phyloP scores from a whole-genome alignment of 2,888 invertebrate species.

The Poecilus cupreus region DNA sequence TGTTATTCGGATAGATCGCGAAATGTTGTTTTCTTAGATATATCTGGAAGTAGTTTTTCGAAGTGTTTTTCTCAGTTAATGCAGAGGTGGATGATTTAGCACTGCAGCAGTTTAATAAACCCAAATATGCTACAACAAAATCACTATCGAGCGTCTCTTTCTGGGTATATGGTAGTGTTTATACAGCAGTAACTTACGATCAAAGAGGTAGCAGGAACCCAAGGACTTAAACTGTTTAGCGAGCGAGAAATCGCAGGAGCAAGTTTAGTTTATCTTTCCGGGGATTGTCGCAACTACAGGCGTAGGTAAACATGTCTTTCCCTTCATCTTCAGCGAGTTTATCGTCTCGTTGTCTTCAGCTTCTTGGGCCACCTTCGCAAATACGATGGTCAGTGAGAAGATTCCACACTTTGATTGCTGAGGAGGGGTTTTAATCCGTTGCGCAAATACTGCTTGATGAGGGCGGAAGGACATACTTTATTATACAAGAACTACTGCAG shows the following conservation, averaged over 20 bases:
- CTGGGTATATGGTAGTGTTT: too few species aligned
- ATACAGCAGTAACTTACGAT: too few species aligned
- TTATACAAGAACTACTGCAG: too few species aligned
- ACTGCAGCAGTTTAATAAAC: too few species aligned
- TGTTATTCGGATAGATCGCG: background rate
- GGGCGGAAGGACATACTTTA: too few species aligned
- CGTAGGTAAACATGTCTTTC: slow-evolving; percentile 35
- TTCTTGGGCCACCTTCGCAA: background rate
- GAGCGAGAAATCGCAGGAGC: slow-evolving; percentile 61
- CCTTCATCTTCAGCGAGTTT: background rate
- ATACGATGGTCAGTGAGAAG: background rate
- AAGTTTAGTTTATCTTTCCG: slow-evolving; percentile 66
- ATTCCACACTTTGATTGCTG: too few species aligned
- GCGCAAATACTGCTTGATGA: too few species aligned
- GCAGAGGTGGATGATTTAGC: background rate
- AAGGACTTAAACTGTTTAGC: too few species aligned
- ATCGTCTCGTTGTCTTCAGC: background rate
- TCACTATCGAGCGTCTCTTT: too few species aligned
- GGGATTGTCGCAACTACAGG: slow-evolving; percentile 65
- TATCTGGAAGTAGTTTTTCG: background rate
- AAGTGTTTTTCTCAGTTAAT: background rate
- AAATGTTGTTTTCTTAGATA: slow-evolving; percentile 12
- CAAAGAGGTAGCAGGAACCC: too few species aligned
- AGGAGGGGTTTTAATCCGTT: too few species aligned
- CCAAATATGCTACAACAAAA: too few species aligned